A percentile compares a stretch with the other conserved stretches of the same genome.
These are phyloP conservation scores for Mallotus villosus DNA, from an alignment of 2,797 vertebrate species.

Conservation along the genomic window DNA sequence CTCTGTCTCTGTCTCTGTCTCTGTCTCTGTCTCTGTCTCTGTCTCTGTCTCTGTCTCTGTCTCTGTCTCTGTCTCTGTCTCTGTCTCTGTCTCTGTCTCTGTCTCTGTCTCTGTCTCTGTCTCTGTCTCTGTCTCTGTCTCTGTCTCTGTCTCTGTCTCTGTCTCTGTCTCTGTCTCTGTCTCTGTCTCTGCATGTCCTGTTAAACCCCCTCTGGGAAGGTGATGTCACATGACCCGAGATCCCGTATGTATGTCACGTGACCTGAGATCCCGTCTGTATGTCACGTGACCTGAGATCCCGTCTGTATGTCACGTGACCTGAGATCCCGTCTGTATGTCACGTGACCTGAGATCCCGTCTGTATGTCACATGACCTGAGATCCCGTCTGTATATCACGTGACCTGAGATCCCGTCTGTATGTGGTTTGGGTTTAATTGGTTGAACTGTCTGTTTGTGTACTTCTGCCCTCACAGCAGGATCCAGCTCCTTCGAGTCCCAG, in stretches of 20 bases:
- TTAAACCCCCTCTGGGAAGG: too few relatives aligned
- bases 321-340: background rate
- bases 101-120: background rate
- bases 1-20: background rate
- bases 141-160: slow-evolving; percentile 1
- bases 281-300: background rate
- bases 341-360: background rate
- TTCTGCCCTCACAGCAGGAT: slow-evolving; percentile 79
- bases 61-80: background rate
- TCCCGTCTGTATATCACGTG: background rate
- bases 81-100: background rate
- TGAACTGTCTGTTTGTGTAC: slow-evolving; percentile 12
- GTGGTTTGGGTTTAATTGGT: slow-evolving; percentile 1
- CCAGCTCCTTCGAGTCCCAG: slow-evolving; percentile 99
- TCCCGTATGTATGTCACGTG: too few relatives aligned
- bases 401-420: background rate
- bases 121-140: too few relatives aligned
- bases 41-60: background rate
- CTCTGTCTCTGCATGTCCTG: background rate
- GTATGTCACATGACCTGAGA: background rate
- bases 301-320: background rate
- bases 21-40: background rate
- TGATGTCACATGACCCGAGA: too few relatives aligned
- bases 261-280: background rate
- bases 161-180: background rate